Base-by-base conservation (phyloP, 2,113 vertebrate species). In the Anthoscopus minutus region DNA sequence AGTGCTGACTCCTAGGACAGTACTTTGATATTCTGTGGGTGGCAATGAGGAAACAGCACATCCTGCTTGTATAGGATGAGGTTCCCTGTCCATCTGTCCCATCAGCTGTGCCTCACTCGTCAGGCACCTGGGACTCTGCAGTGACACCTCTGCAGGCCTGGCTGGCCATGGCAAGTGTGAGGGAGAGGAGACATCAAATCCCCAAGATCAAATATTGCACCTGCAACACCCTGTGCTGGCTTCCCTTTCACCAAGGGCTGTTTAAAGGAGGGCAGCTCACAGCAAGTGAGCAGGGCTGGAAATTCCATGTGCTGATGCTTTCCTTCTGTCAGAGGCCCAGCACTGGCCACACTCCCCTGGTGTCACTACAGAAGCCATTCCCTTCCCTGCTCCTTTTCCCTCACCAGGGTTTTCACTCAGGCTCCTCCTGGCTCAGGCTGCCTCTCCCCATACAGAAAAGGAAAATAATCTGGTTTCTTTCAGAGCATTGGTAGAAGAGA, bases 11-110 rank as follows among this genome's bases (percentile, higher is more conserved):
- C 19, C 3, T 3, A 19, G 20, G 47, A 38, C 61, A 69, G 35
- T 1, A 7, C 23, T 38, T 7, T 7, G 53, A 42, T 38, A 33
- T 10, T 30, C 40, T 11, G 4, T 0, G 10, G 44, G 38, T 0
- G 5, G 30, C 6, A 18, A 8, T 7, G 80, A 70, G 65, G 42
- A 44, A 67, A 38, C 13, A 45, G 14, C 61, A 42, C 0, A 0
- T 65, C 62, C 74, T 70, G 40, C 37, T 42, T 13, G 28, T 14
- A 9, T 0, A 3, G 65, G 60, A 13, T 1, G 2, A 50, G 30
- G 30, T 4, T 74, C 44, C 78, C 33, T 18, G 14, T 22, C 56
- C 61, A 4, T 48, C 56, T 60, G 78, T 9, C 37, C 30, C 64
- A 38, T 21, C 54, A 58, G 35, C 58, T 13, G 12, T 11, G 15